Base-by-base conservation (phyloP, 2,797 vertebrate species). In the Nannoperca australis region DNA sequence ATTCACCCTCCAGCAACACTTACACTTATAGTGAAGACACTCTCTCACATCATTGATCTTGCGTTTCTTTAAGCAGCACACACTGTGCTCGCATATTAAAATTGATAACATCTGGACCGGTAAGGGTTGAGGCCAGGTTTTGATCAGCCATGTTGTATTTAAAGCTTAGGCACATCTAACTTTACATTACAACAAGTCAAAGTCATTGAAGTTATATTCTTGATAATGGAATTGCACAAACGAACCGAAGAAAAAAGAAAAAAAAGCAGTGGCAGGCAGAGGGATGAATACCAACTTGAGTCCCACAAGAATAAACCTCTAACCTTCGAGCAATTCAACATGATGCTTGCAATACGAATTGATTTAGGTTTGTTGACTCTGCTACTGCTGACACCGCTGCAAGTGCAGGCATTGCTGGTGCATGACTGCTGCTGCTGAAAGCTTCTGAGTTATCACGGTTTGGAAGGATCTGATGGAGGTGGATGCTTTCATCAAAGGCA, bases 11-110 rank as follows among this genome's bases (percentile, higher is more conserved):
- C 62, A 87, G 91, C 73, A 76, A 82, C 80, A 83, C 76, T 91
- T 89, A 83, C 83, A 85, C 87, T 87, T 86, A 85, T 36, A 82
- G 78, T 81, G 80, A 76, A 84, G 87, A 83, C 87, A 61, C 53
- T 34, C 70, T 20, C 72, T 64, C 76, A 64, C 79, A 64, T 82
- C 74, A 71, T 56, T 86, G 82, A 85, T 82, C 68, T 47, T 36
- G 59, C 17, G 5, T 76, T 65, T 66, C 62, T 78, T 68, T 73
- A 61, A 83, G 78, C 60, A 67, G 84, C 63, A 70, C 73, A 76
- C 13, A 14, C 54, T 50, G 55, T 27, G 20, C 70, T 58, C 1
- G 5, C 62, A 77, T 44, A 59, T 77, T 62, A 63, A 27, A 27
- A 82, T 81, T 47, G 63, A 66, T 63, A 76, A 24, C 54, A 79